Conservation (phyloP, 2,113 vertebrate genomes). For the Gallinago paraguaiae region DNA sequence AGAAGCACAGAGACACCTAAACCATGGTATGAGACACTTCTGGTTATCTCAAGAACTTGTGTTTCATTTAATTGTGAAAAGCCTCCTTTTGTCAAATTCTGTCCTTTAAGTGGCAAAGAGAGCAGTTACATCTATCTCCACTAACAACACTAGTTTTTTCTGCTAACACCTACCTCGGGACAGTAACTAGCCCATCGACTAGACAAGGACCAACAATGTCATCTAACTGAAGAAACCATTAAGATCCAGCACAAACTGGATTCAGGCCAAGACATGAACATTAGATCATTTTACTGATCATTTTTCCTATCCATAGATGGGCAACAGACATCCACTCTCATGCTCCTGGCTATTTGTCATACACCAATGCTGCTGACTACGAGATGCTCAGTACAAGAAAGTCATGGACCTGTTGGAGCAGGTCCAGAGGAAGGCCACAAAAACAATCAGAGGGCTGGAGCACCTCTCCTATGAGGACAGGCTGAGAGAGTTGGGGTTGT, state of each 20-base stretch:
- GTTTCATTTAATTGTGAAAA: background rate
- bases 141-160: fast-evolving
- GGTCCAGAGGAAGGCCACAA: background rate
- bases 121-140: background rate
- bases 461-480: background rate
- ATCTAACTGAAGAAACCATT: background rate
- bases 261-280: background rate
- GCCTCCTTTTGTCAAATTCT: background rate
- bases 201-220: background rate
- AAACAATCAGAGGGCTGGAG: background rate
- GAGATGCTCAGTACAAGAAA: background rate
- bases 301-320: fast-evolving
- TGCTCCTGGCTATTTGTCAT: background rate
- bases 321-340: background rate
- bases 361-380: background rate
- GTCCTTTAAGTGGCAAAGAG: background rate
- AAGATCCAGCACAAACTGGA: background rate
- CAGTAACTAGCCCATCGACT: background rate
- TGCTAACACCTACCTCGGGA: background rate
- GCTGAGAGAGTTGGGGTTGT: background rate
- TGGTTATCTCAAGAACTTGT: background rate
- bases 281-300: background rate
- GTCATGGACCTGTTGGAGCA: background rate
- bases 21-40: background rate
- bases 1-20: background rate